phyloP scores from a whole-genome alignment of 2,888 invertebrate species.

The Lasioglossum lativentre region DNA sequence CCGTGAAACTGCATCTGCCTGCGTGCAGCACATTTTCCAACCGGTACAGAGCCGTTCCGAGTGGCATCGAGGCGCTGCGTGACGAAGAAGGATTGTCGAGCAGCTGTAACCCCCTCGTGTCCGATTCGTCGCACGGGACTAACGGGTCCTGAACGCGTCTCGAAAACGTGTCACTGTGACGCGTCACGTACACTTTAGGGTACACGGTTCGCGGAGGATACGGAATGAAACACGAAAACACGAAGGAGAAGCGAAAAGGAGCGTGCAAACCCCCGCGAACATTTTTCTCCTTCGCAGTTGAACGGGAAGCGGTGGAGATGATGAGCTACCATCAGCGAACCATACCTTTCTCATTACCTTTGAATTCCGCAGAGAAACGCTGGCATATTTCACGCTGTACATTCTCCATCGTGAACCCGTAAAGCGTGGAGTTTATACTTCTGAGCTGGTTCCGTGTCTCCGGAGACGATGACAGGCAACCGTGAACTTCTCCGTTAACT shows the following conservation, averaged over 20 bases:
- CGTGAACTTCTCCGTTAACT: background rate
- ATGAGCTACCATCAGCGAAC: slow-evolving; percentile 29
- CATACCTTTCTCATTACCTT: slow-evolving; percentile 38
- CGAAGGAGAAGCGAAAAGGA: slow-evolving; percentile 6
- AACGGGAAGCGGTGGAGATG: background rate
- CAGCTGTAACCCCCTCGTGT: slow-evolving; percentile 60
- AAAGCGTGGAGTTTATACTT: slow-evolving; percentile 26
- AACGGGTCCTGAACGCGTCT: slow-evolving; percentile 41
- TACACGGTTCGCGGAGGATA: slow-evolving; percentile 28
- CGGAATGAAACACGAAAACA: slow-evolving; percentile 1
- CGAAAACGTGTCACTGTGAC: slow-evolving; percentile 30
- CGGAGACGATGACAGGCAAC: background rate
- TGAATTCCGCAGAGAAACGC: background rate
- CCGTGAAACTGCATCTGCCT: slow-evolving; percentile 44
- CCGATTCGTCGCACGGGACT: slow-evolving; percentile 37
- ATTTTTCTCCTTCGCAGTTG: slow-evolving; percentile 13
- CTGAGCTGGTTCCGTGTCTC: slow-evolving; percentile 8
- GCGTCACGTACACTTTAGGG: background rate
- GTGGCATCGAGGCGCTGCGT: slow-evolving; percentile 51
- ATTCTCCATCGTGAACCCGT: slow-evolving; percentile 5
- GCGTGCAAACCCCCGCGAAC: slow-evolving; percentile 12
- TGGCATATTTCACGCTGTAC: slow-evolving; percentile 8
- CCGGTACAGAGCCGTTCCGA: slow-evolving; percentile 36
- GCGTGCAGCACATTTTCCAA: slow-evolving; percentile 26
- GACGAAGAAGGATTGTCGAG: slow-evolving; percentile 69